These are phyloP conservation scores for Pterophyllum scalare DNA, from an alignment of 2,113 vertebrate species.

Conservation along the genomic window DNA sequence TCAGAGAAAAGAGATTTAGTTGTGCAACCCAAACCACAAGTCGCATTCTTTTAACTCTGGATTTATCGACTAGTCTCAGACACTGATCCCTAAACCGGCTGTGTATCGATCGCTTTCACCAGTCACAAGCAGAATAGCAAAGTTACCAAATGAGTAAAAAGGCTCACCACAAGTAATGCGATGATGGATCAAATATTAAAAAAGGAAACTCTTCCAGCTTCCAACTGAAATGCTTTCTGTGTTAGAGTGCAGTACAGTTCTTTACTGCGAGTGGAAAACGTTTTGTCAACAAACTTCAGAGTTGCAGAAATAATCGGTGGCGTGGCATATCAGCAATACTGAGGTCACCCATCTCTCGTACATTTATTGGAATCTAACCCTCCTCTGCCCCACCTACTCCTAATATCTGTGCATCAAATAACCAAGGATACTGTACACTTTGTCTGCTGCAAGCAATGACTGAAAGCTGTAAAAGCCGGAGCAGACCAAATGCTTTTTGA, in stretches of 20 bases:
- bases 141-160: slow-evolving; percentile 8
- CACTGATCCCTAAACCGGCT: slow-evolving; percentile 11
- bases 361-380: slow-evolving; percentile 13
- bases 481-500: not conserved
- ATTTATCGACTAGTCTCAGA: slow-evolving; percentile 44
- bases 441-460: not conserved
- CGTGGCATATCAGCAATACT: not conserved
- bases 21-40: slow-evolving; percentile 10
- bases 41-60: slow-evolving; percentile 8
- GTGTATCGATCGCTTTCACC: slow-evolving; percentile 33
- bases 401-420: not conserved
- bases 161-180: slow-evolving; percentile 14
- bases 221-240: not conserved
- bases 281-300: slow-evolving; percentile 11
- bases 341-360: slow-evolving; percentile 27
- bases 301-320: not conserved
- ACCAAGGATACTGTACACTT: not conserved
- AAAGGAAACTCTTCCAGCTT: slow-evolving; percentile 3
- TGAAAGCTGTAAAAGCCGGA: not conserved
- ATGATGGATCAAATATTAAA: slow-evolving; percentile 32
- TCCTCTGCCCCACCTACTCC: slow-evolving; percentile 12
- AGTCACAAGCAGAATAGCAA: slow-evolving; percentile 24
- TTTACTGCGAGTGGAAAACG: not conserved
- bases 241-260: not conserved
- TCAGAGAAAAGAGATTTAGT: slow-evolving; percentile 21